phyloP scores from a whole-genome alignment of 2,888 invertebrate genomes.

The Agrotis clavis region DNA sequence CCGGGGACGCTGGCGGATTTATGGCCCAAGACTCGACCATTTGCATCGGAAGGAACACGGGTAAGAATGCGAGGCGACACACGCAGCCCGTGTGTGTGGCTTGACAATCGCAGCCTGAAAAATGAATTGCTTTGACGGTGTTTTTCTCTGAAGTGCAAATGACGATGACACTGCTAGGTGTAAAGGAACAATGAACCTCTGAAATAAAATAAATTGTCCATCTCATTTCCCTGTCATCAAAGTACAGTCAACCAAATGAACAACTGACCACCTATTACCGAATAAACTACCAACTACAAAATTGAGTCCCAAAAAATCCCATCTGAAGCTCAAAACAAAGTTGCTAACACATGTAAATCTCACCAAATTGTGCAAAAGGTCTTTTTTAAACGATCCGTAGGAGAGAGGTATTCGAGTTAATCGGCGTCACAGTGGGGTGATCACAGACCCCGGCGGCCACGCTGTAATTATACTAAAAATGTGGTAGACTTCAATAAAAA shows the following conservation, averaged over 20 bases:
- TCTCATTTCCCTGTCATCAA: slow-evolving; percentile 42
- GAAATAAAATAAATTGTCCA: slow-evolving; percentile 33
- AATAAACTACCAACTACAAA: slow-evolving; percentile 59
- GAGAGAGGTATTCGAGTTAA: slow-evolving; percentile 69
- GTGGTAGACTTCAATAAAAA: slow-evolving; percentile 86
- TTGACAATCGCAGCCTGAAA: slow-evolving; percentile 54
- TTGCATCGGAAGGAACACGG: slow-evolving; percentile 68
- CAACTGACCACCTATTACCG: slow-evolving; percentile 42
- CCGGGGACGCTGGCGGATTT: slow-evolving; percentile 63
- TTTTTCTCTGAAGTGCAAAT: slow-evolving; percentile 22
- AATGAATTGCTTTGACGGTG: slow-evolving; percentile 40
- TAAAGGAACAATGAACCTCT: not conserved
- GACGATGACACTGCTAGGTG: not conserved
- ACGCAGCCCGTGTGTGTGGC: slow-evolving; percentile 59
- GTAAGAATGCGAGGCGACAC: slow-evolving; percentile 64
- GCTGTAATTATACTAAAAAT: slow-evolving; percentile 89
- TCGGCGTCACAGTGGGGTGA: slow-evolving; percentile 76
- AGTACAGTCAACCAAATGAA: slow-evolving; percentile 57
- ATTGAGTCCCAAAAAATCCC: slow-evolving; percentile 61
- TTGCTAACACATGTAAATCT: slow-evolving; percentile 69
- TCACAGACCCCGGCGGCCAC: slow-evolving; percentile 70
- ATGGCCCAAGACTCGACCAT: slow-evolving; percentile 62
- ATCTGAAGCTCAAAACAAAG: slow-evolving; percentile 62
- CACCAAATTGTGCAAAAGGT: slow-evolving; percentile 66
- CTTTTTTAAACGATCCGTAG: slow-evolving; percentile 70